phyloP scores from a whole-genome alignment of 1,140 invertebrate species.

The Drosophila kanapiae region DNA sequence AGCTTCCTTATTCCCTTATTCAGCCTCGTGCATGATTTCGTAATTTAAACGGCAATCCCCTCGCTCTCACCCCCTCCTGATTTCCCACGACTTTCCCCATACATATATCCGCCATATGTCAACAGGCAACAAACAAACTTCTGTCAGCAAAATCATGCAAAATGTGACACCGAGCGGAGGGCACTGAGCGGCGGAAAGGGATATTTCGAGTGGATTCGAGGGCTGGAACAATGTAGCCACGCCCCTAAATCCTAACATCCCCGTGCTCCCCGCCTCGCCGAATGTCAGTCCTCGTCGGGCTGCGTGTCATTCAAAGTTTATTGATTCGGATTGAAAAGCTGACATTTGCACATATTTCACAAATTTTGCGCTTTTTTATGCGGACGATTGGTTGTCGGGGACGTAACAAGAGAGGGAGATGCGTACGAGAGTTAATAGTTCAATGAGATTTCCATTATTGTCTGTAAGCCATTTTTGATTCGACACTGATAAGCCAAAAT shows the following conservation, averaged over 20 bases:
- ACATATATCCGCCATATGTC: slow-evolving; percentile 30
- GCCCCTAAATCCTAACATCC: slow-evolving; percentile 7
- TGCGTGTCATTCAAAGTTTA: slow-evolving; percentile 63
- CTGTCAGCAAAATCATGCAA: slow-evolving; percentile 75
- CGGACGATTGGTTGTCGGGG: slow-evolving; percentile 4
- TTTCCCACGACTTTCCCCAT: slow-evolving; percentile 1
- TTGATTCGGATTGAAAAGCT: slow-evolving; percentile 60
- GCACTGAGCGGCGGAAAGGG: neutral
- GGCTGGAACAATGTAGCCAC: slow-evolving; percentile 37
- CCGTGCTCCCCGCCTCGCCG: neutral
- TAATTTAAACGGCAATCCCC: slow-evolving; percentile 78
- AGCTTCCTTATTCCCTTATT: slow-evolving; percentile 14
- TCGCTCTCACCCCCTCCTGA: slow-evolving; percentile 5
- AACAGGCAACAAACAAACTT: slow-evolving; percentile 61
- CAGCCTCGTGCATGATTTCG: slow-evolving; percentile 67
- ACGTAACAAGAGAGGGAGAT: neutral
- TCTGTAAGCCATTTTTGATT: slow-evolving; percentile 22
- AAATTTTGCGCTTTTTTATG: slow-evolving; percentile 45
- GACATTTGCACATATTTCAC: slow-evolving; percentile 57
- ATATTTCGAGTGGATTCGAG: slow-evolving; percentile 41
- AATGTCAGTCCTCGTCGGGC: slow-evolving; percentile 12
- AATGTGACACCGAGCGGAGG: slow-evolving; percentile 59
- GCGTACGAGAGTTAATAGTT: slow-evolving; percentile 27
- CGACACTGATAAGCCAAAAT: slow-evolving; percentile 3
- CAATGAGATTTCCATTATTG: slow-evolving; percentile 21